Conservation (phyloP, 2,797 vertebrate genomes). For the Sebastes vulpes region DNA sequence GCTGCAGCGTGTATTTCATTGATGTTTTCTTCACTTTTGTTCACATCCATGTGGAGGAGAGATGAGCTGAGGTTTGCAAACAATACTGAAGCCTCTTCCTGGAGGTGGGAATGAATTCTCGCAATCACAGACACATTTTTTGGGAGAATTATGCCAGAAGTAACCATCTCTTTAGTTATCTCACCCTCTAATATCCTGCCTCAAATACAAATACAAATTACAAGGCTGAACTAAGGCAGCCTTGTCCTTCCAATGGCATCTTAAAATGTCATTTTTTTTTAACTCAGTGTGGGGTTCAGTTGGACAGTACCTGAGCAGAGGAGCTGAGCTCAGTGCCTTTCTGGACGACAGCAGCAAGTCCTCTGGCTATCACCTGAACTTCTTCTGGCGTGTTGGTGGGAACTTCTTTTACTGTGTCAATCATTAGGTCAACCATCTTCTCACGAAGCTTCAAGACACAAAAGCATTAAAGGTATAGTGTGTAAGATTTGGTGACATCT, state of each 20-base stretch:
- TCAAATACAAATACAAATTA: neutral
- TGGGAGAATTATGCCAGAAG: neutral
- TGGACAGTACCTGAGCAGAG: conserved; percentile 88
- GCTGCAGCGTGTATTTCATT: conserved; percentile 66
- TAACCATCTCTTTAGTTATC: neutral
- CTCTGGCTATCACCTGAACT: conserved; percentile 81
- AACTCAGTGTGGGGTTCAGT: neutral
- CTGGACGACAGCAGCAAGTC: conserved; percentile 81
- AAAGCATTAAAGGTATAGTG: neutral
- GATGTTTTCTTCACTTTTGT: conserved; percentile 36
- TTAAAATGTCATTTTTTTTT: neutral
- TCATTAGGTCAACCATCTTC: conserved; percentile 84
- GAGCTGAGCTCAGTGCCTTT: conserved; percentile 83
- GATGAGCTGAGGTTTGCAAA: conserved; percentile 83
- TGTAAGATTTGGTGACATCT: no score
- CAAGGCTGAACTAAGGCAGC: no score
- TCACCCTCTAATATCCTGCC: neutral
- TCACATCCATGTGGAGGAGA: conserved; percentile 69
- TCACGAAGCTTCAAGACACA: conserved; percentile 86
- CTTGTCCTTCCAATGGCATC: no score
- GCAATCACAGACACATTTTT: neutral
- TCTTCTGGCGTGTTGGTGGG: conserved; percentile 69
- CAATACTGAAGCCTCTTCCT: conserved; percentile 83
- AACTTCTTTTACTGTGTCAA: conserved; percentile 34
- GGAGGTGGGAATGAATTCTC: neutral